phyloP scores from a whole-genome alignment of 2,888 invertebrate species.

The Eilema sororculum region DNA sequence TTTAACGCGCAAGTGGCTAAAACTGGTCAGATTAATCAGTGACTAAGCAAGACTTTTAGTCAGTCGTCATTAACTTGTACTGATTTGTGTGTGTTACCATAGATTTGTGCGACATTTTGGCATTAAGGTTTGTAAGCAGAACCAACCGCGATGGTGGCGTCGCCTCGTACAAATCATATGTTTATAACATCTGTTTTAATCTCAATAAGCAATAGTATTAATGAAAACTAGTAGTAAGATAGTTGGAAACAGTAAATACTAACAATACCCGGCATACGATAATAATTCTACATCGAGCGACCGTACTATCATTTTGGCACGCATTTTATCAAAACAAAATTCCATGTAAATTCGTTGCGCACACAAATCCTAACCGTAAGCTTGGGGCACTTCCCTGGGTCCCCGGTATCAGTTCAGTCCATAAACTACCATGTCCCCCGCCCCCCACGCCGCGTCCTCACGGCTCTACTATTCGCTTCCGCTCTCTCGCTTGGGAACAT shows the following conservation, averaged over 20 bases:
- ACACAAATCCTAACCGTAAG: constrained; percentile 82
- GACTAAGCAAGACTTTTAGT: constrained; percentile 62
- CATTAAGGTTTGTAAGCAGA: background rate
- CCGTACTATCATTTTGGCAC: constrained; percentile 44
- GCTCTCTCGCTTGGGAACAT: constrained; percentile 71
- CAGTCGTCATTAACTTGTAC: constrained; percentile 54
- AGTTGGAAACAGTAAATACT: background rate
- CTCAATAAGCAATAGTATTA: background rate
- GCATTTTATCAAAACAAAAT: constrained; percentile 61
- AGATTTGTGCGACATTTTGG: constrained; percentile 26
- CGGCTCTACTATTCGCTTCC: constrained; percentile 63
- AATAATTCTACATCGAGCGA: background rate
- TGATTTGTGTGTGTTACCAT: constrained; percentile 39
- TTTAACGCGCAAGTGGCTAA: constrained; percentile 77
- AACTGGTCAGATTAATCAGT: constrained; percentile 72
- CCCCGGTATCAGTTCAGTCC: constrained; percentile 84
- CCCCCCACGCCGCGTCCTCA: constrained; percentile 50
- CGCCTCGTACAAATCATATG: background rate
- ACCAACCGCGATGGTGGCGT: background rate
- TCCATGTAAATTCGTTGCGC: constrained; percentile 78
- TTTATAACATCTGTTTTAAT: background rate
- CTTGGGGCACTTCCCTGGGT: constrained; percentile 80
- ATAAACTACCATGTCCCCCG: constrained; percentile 74
- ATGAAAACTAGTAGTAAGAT: background rate
- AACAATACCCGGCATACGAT: background rate